Conservation (phyloP, 2,797 vertebrate species). For the Pteropus rufus region DNA sequence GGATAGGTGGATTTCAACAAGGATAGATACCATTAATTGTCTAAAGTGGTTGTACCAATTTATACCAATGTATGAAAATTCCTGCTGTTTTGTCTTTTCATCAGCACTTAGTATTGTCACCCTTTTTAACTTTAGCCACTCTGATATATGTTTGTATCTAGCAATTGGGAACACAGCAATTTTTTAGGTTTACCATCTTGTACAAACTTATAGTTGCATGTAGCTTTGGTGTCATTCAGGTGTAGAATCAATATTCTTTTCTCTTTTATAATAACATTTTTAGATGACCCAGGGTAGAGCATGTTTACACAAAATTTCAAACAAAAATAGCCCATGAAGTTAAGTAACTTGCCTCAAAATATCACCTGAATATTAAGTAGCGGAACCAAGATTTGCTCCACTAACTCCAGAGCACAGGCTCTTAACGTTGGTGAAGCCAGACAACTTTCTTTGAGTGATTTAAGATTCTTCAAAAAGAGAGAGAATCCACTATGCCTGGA, state of each 20-base stretch:
- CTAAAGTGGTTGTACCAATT: background rate
- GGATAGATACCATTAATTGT: background rate
- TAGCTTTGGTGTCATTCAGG: background rate
- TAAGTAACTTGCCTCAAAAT: background rate
- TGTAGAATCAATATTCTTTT: background rate
- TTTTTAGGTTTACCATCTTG: background rate
- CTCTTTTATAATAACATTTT: background rate
- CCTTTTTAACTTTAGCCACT: background rate
- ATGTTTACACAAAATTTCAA: background rate
- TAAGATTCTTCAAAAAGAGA: background rate
- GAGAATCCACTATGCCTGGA: background rate
- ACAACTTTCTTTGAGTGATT: background rate
- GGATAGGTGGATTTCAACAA: background rate
- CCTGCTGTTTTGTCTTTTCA: background rate
- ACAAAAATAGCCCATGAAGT: background rate
- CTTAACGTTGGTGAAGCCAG: background rate
- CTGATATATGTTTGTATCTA: background rate
- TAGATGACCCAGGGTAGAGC: background rate
- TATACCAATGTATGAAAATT: background rate
- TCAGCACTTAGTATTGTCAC: background rate
- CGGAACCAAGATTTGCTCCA: background rate
- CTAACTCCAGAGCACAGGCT: background rate
- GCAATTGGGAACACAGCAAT: background rate
- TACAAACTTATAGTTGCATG: background rate
- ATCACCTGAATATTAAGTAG: background rate